phyloP scores from a whole-genome alignment of 2,797 vertebrate species.

The Geotria australis region DNA sequence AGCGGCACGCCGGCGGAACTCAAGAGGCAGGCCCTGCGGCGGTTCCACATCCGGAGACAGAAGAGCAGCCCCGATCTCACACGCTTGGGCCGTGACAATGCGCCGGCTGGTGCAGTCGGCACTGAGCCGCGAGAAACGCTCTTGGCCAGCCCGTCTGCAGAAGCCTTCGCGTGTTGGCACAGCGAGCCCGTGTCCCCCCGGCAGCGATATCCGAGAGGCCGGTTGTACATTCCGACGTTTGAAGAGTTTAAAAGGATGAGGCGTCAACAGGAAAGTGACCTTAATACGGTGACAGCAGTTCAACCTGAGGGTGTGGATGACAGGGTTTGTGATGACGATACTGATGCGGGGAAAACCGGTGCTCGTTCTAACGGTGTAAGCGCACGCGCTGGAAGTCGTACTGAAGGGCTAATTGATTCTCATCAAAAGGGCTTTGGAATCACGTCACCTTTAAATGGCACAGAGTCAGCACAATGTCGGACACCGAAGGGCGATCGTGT shows the following conservation, averaged over 20 bases:
- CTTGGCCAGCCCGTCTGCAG: conserved; percentile 1
- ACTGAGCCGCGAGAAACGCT: conserved; percentile 25
- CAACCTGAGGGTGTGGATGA: too few relatives aligned
- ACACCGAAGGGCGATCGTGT: too few relatives aligned
- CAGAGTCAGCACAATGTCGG: too few relatives aligned
- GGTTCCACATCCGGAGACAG: conserved; percentile 31
- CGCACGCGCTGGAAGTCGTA: too few relatives aligned
- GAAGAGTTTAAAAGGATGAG: conserved; percentile 59
- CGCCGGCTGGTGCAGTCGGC: conserved; percentile 9
- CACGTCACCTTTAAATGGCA: too few relatives aligned
- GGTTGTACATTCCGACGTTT: conserved; percentile 42
- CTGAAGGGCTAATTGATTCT: too few relatives aligned
- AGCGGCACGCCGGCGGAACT: conserved; percentile 32
- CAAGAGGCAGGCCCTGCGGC: conserved; percentile 33
- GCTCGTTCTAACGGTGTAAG: too few relatives aligned
- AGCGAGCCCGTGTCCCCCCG: conserved; percentile 7
- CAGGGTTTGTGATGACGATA: too few relatives aligned
- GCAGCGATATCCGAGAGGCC: conserved; percentile 13
- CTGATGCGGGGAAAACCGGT: too few relatives aligned
- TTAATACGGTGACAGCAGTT: too few relatives aligned
- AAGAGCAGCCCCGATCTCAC: conserved; percentile 35
- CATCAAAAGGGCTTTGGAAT: too few relatives aligned
- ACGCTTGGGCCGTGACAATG: conserved; percentile 6
- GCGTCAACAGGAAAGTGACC: conserved; percentile 1
- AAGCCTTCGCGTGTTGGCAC: not conserved